Base-by-base conservation (phyloP, 92 coral and sea anemone genomes). In the Metridium senile region DNA sequence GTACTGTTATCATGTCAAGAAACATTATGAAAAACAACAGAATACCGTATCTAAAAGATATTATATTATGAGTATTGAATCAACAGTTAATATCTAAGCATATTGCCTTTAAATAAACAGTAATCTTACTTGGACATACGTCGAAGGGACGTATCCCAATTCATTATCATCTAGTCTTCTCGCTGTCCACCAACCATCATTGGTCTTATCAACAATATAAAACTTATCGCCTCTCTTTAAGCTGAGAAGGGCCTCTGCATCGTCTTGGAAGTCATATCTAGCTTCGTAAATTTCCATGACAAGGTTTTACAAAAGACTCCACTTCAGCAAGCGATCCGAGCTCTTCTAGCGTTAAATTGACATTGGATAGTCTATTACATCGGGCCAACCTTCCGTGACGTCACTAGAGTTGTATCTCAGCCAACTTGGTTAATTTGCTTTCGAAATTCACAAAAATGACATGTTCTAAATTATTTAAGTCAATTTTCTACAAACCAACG, bases 231-330 rank as follows among this genome's bases (percentile, higher is more conserved):
- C 97, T 83, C 72, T 79, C 54, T 80, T 89, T 20, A 91, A 83
- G 82, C 81, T 81, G 20, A 91, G 81, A 56, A 81, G 72, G 26
- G 89, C 72, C 0, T 82, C 89, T 25, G 91, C 67, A 33, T 82
- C 85, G 71, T 89, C 81, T 43, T 79, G 53, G 76, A 72, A 91
- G 74, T 89, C 97, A 58, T 88, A 91, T 33, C 74, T 84, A 33
- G 97, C 97, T 65, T 79, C 89, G 82, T 85, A 89, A 20, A 91
- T 86, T 84, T 88, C 97, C 97, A 91, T 91, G 69, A 28, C 69
- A 39, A 31, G 66, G 25, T 59, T 54, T 59, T 22, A 59, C 3
- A 22, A 26, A 26, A 63, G 32, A 30, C 69, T 28, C 69, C 49
- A 21, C 45, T 63, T 28, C 20, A 63, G 31, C 54, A 63, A 73